Conservation (phyloP, 1,140 invertebrate species). For the Hypsibius dujardini region DNA sequence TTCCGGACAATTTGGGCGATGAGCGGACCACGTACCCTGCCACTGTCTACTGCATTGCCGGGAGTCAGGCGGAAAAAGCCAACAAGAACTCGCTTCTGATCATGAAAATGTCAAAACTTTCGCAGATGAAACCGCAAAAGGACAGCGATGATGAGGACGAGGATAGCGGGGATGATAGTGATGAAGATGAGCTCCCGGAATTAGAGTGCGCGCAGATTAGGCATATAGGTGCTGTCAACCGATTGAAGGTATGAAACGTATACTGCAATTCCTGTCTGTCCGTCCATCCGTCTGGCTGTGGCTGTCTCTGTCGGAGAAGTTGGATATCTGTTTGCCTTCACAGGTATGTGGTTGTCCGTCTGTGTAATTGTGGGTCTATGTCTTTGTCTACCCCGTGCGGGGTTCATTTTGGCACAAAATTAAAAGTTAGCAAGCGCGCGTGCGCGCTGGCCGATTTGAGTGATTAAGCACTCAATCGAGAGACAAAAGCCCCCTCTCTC, state of each 20-base stretch:
- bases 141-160: conserved; percentile 39
- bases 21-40: conserved; percentile 52
- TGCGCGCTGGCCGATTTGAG: no score
- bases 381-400: no score
- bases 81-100: conserved; percentile 47
- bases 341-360: no score
- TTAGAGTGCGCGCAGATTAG: conserved; percentile 64
- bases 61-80: conserved; percentile 66
- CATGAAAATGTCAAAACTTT: conserved; percentile 57
- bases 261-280: no score
- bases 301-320: no score
- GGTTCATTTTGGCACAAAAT: no score
- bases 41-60: conserved; percentile 62
- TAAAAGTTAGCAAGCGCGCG: no score
- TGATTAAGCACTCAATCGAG: no score
- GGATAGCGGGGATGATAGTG: conserved; percentile 48
- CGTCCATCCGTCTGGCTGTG: no score
- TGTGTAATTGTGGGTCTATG: no score
- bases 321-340: no score
- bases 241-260: conserved; percentile 72
- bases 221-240: conserved; percentile 79
- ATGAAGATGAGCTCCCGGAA: conserved; percentile 50
- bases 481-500: no score
- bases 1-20: conserved; percentile 56
- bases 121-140: conserved; percentile 26